Evolutionary conservation across 2,113 vertebrate genomes (phyloP), one percentile per base, ranked within the genome.

Genomic region (Leucopsar rothschildi): DNA sequence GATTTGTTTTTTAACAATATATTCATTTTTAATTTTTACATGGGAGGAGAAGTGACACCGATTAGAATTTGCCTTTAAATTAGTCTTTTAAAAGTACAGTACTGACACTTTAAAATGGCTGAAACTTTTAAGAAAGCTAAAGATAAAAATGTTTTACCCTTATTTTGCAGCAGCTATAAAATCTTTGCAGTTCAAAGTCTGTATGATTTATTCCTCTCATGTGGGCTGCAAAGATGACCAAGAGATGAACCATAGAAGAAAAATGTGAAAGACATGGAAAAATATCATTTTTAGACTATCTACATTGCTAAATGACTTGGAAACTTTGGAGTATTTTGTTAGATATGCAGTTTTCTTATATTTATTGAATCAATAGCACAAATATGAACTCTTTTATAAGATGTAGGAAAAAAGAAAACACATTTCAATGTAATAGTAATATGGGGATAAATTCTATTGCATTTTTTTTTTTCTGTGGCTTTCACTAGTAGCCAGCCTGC

Each of bases 101-200:
- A 82, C 3, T 86, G 53, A 94, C 86, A 92, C 11, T 14, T 92
- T 94, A 78, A 90, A 95, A 95, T 59, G 40, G 18, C 4, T 69
- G 25, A 77, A 68, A 82, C 31, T 71, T 86, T 94, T 85, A 75
- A 83, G 64, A 92, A 95, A 56, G 69, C 29, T 29, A 86, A 86
- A 91, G 44, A 82, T 90, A 90, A 95, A 94, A 94, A 82, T 60
- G 56, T 92, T 84, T 83, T 82, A 69, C 5, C 4, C 15, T 93
- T 75, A 64, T 68, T 86, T 82, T 92, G n/a, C 60, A 92, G 44
- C 23, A 92, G 18, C 22, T 69, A 39, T 93, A 96, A 97, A 97
- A 81, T 82, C 40, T 47, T 86, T 12, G 13, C 63, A 64, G 52
- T 88, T 95, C 80, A 91, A 94, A 79, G 40, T 93, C 55, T 73